Evolutionary conservation across 2,888 invertebrate genomes (phyloP), one percentile per base, ranked within the genome.

Genomic region (Drosophila hamatofila): DNA sequence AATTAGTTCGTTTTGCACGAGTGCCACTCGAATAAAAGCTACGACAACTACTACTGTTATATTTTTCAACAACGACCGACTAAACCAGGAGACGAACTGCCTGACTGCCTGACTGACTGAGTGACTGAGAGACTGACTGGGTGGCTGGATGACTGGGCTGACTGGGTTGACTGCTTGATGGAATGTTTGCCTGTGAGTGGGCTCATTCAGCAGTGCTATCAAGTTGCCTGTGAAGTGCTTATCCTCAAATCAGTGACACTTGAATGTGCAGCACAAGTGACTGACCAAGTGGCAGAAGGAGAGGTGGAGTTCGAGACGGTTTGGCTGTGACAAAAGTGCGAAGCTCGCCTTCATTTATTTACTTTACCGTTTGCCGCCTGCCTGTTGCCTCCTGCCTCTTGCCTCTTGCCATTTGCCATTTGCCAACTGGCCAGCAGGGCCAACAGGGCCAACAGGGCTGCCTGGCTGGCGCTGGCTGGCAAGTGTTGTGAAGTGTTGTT

Each of bases 241-340:
- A 90, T 87, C 88, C 86, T 90, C 88, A 86, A 86, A 86, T 86
- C 90, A 90, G 89, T 86, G 86, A 89, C 90, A 90, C 90, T 86
- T 90, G 85, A 86, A 89, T 90, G 90, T 86, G 80, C 90, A 90
- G 89, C 77, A 78, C 85, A 80, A 85, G 88, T 85, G 90, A 81
- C 78, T 87, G 85, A 85, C 85, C 89, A 89, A 90, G 81, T 83
- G 88, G 76, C 63, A 11, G 44, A 1, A 33, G 49, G 35, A 44
- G 37, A 41, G 49, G 21, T 16, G 39, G 39, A 21, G 55, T 9
- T 27, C 58, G 42, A 60, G 63, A 57, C 42, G 41, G 30, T 41
- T 66, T 66, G 54, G 30, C 66, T 52, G 72, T 67, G 66, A 82
- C 83, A 75, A 82, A 83, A 83, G 82, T 86, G 87, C 83, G 81